Conservation (phyloP, 2,797 vertebrate genomes). For the Cetoscarus ocellatus region DNA sequence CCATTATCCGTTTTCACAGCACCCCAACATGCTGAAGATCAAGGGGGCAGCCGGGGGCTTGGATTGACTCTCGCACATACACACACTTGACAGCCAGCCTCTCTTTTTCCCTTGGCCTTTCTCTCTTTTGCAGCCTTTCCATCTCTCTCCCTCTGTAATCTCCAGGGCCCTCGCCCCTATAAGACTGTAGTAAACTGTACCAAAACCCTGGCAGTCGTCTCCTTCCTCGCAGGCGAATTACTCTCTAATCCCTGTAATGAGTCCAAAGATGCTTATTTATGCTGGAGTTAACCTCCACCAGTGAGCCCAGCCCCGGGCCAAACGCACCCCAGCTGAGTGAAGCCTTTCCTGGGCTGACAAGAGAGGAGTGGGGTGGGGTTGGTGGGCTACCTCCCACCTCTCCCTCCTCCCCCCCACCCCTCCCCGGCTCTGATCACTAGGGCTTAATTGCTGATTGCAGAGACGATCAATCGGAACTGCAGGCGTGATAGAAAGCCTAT, state of each 20-base stretch:
- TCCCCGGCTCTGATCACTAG: constrained; percentile 79
- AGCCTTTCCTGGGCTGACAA: constrained; percentile 81
- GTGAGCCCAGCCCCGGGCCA: constrained; percentile 87
- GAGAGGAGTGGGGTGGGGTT: constrained; percentile 56
- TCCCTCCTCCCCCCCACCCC: constrained; percentile 35
- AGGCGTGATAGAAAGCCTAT: constrained; percentile 77
- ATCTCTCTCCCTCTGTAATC: constrained; percentile 82
- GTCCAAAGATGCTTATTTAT: constrained; percentile 90
- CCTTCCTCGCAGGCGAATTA: constrained; percentile 86
- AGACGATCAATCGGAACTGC: constrained; percentile 83
- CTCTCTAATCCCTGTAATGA: constrained; percentile 90
- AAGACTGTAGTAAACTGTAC: constrained; percentile 88
- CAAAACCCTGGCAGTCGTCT: constrained; percentile 84
- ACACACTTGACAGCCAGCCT: constrained; percentile 80
- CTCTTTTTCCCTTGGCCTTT: constrained; percentile 78
- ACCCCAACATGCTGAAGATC: constrained; percentile 88
- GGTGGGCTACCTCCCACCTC: constrained; percentile 56
- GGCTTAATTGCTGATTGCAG: constrained; percentile 87
- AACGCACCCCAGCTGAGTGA: constrained; percentile 85
- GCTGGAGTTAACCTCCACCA: constrained; percentile 89
- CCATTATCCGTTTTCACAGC: constrained; percentile 87
- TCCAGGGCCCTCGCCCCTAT: constrained; percentile 84
- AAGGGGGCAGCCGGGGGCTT: constrained; percentile 85
- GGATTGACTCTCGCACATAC: constrained; percentile 76
- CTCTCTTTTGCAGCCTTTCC: constrained; percentile 76